A percentile compares a stretch with the other conserved stretches of the same genome.
Conservation (phyloP, 2,888 invertebrate genomes). For the Cataglyphis altisquamis region DNA sequence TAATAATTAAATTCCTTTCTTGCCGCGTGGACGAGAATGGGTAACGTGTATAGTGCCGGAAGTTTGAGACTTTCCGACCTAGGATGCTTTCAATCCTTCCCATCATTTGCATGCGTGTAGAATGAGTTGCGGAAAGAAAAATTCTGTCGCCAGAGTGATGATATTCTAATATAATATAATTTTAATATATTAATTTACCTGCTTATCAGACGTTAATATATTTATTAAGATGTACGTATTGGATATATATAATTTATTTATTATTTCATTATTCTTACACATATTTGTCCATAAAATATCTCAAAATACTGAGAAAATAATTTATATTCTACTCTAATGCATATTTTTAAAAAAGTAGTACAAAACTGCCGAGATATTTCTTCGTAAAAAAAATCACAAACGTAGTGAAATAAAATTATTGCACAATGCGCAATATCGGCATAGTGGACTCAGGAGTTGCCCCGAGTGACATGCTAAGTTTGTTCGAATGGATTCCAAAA, state of each 20-base stretch:
- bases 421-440: conserved; percentile 22
- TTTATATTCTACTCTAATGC: neutral
- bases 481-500: conserved; percentile 78
- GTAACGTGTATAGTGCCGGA: conserved; percentile 57
- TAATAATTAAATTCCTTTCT: conserved; percentile 81
- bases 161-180: neutral
- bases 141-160: conserved; percentile 6
- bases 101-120: conserved; percentile 52
- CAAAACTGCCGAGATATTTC: neutral
- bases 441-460: conserved; percentile 42
- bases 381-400: neutral
- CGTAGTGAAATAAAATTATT: conserved; percentile 4
- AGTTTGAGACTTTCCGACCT: conserved; percentile 67
- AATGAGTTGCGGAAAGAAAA: conserved; percentile 30
- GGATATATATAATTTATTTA: neutral
- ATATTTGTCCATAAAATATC: neutral
- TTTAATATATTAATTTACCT: neutral
- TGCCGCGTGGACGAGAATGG: conserved; percentile 60
- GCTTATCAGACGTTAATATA: neutral
- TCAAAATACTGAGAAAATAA: neutral
- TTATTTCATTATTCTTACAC: neutral
- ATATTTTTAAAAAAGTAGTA: neutral
- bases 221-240: neutral
- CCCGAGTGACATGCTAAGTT: conserved; percentile 71
- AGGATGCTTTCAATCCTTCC: conserved; percentile 61